phyloP scores from a whole-genome alignment of 37 sponge, comb jelly and placozoan species.

The Beroe forskalii region DNA sequence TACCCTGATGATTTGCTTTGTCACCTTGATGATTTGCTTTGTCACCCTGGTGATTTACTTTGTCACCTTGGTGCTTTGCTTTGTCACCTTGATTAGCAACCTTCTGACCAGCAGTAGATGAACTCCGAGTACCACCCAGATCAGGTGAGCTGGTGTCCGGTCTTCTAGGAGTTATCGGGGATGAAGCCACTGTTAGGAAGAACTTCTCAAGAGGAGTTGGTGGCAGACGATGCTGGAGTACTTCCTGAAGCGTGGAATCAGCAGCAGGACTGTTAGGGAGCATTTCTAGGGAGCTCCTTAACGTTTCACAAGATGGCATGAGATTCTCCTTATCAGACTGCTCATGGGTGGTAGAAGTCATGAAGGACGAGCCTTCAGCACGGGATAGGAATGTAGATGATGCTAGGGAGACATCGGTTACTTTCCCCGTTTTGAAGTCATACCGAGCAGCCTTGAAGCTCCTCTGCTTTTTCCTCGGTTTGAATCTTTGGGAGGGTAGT shows the following conservation, averaged over 20 bases:
- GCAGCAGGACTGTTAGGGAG: neutral
- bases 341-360: neutral
- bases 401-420: neutral
- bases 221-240: neutral
- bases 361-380: neutral
- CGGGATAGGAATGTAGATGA: neutral
- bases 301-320: neutral
- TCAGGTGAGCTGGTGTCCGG: neutral
- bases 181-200: conserved; percentile 5
- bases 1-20: too few relatives aligned
- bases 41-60: too few relatives aligned
- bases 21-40: too few relatives aligned
- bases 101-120: too few relatives aligned
- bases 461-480: neutral
- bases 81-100: neutral
- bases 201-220: neutral
- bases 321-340: neutral
- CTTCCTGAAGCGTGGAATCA: neutral
- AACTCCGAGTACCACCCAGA: too few relatives aligned
- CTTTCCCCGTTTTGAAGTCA: conserved; percentile 28
- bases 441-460: conserved; percentile 20
- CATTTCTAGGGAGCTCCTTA: neutral
- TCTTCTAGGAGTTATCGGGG: neutral
- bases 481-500: neutral
- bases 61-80: too few relatives aligned